Evolutionary conservation across 2,888 invertebrate genomes (phyloP).

Genomic region (Synergus itoensis): DNA sequence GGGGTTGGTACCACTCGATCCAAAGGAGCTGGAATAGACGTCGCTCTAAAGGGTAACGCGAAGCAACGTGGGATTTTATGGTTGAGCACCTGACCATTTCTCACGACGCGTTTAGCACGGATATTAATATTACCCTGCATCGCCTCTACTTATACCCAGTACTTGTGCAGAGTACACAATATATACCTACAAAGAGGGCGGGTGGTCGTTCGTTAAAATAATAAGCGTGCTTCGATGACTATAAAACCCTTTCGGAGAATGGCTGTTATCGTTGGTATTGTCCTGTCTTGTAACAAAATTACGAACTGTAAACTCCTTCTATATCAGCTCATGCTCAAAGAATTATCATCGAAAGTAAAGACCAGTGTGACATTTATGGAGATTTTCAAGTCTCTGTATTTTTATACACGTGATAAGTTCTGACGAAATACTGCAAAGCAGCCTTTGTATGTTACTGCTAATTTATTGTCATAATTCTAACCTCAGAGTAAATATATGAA

Average conservation of each 20-base stretch:
- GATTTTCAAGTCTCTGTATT: conserved; percentile 15
- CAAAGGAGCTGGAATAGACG: conserved; percentile 8
- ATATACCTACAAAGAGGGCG: conserved; percentile 21
- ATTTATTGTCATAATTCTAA: conserved; percentile 3
- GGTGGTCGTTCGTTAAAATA: conserved; percentile 64
- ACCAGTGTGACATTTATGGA: conserved; percentile 24
- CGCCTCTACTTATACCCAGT: background rate
- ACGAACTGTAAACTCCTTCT: conserved; percentile 21
- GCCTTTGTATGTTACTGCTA: conserved; percentile 3
- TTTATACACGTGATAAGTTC: background rate
- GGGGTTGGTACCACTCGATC: conserved; percentile 39
- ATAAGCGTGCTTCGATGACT: conserved; percentile 62
- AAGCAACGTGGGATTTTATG: conserved; percentile 45
- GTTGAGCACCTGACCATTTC: conserved; percentile 73
- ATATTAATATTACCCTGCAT: conserved; percentile 64
- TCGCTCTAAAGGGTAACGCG: conserved; percentile 41
- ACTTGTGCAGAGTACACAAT: conserved; percentile 3
- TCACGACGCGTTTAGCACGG: conserved; percentile 70
- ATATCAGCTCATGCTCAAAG: conserved; percentile 19
- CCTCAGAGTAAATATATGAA: background rate
- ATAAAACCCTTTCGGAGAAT: conserved; percentile 50
- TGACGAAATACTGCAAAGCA: conserved; percentile 18
- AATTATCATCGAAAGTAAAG: background rate
- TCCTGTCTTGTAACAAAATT: conserved; percentile 33
- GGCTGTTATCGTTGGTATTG: conserved; percentile 42